Conservation (phyloP, 2,113 vertebrate species). For the Pimephales promelas region DNA sequence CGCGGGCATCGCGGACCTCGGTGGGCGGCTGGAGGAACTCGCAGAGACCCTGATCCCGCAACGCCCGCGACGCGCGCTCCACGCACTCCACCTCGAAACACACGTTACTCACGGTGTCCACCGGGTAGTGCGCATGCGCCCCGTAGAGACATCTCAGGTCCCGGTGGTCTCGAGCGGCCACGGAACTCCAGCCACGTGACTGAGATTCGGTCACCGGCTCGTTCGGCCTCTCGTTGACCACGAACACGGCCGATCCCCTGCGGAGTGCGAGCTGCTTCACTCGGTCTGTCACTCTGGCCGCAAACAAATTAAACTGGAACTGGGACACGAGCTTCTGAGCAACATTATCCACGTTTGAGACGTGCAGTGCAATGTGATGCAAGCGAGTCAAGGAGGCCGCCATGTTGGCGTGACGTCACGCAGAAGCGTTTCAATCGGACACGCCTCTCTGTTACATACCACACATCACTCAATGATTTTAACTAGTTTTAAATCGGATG, state of each 20-base stretch:
- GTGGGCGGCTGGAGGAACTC: constrained; percentile 81
- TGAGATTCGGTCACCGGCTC: constrained; percentile 24
- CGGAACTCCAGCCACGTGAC: neutral
- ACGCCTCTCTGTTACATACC: too few relatives aligned
- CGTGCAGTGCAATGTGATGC: constrained; percentile 86
- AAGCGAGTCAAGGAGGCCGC: constrained; percentile 78
- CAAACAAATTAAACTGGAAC: constrained; percentile 83
- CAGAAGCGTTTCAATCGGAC: too few relatives aligned
- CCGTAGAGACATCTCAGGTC: constrained; percentile 73
- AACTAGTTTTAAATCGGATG: too few relatives aligned
- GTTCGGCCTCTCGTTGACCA: constrained; percentile 79
- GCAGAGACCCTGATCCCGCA: constrained; percentile 76
- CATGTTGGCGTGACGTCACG: constrained; percentile 75
- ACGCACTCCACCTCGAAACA: constrained; percentile 89
- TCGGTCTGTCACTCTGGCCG: constrained; percentile 68
- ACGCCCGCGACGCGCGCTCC: constrained; percentile 65
- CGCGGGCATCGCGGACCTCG: constrained; percentile 69
- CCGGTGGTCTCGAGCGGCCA: neutral
- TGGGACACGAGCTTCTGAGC: constrained; percentile 75
- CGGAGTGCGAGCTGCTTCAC: constrained; percentile 82
- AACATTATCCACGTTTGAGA: constrained; percentile 76
- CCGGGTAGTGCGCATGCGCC: constrained; percentile 59
- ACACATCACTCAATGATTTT: too few relatives aligned
- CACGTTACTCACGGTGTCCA: constrained; percentile 87
- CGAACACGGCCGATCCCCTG: constrained; percentile 79